Evolutionary conservation across 2,797 vertebrate species (phyloP).

Genomic region (Sylvia borin): DNA sequence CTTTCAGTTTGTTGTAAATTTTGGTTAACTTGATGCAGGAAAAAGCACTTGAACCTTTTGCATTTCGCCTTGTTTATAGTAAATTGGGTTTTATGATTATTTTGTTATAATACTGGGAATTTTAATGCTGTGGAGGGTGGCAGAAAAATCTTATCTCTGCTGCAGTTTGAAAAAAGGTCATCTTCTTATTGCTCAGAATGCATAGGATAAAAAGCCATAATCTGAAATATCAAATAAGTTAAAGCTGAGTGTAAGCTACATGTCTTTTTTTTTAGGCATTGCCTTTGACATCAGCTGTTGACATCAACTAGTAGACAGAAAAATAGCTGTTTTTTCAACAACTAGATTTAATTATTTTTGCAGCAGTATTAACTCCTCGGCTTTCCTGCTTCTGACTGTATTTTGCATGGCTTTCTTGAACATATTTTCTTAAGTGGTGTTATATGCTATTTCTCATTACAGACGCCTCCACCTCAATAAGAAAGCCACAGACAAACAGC

Average conservation of each 20-base stretch:
- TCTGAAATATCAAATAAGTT: not conserved
- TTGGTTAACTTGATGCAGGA: not conserved
- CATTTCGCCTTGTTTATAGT: not conserved
- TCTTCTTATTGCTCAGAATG: not conserved
- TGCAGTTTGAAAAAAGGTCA: not conserved
- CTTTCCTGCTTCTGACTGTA: not conserved
- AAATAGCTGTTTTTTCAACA: not conserved
- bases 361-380: not conserved
- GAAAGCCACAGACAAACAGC: slow-evolving; percentile 85
- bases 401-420: not conserved
- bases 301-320: not conserved
- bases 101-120: not conserved
- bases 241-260: not conserved
- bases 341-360: not conserved
- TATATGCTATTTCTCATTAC: slow-evolving; percentile 15
- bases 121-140: not conserved
- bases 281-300: not conserved
- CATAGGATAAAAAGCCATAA: not conserved
- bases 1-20: not conserved
- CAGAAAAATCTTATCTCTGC: not conserved
- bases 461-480: slow-evolving; percentile 92
- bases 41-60: not conserved
- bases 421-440: not conserved
- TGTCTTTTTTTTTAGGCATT: not conserved
- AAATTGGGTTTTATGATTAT: not conserved